Evolutionary conservation across 2,797 vertebrate genomes (phyloP).

Genomic region (Simalia tracyae): DNA sequence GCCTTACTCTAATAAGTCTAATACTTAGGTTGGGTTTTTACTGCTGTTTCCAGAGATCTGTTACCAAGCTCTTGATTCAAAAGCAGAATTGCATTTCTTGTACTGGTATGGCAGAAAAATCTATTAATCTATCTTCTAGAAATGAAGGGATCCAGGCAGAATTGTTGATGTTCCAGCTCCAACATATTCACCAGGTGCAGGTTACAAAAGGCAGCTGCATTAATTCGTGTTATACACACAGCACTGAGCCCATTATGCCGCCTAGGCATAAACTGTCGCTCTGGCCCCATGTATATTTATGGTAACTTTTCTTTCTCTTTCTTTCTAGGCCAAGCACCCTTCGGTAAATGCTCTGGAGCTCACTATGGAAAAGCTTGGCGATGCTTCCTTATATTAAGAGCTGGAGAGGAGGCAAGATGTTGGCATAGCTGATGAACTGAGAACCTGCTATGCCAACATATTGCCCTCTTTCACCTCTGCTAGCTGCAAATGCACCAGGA

Average conservation of each 20-base stretch:
- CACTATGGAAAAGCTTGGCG: conserved; percentile 36
- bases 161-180: not conserved
- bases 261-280: not conserved
- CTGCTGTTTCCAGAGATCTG: not conserved
- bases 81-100: not conserved
- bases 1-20: not conserved
- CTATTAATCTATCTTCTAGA: not conserved
- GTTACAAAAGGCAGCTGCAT: not conserved
- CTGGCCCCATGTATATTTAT: conserved; percentile 1
- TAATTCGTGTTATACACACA: not conserved
- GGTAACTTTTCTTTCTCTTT: conserved; percentile 46
- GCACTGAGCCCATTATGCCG: not conserved
- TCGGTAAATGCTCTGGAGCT: conserved; percentile 10
- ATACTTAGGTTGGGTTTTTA: not conserved
- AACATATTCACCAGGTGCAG: not conserved
- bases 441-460: conserved; percentile 84
- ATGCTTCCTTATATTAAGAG: conserved; percentile 59
- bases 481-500: conserved; percentile 48
- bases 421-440: conserved; percentile 83
- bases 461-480: conserved; percentile 81
- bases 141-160: not conserved
- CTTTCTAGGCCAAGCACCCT: conserved; percentile 57
- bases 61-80: not conserved
- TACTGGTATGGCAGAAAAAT: rapidly evolving
- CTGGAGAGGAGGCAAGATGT: conserved; percentile 83